Evolutionary conservation across 2,888 invertebrate genomes (phyloP).

Genomic region (Cheilosia variabilis): DNA sequence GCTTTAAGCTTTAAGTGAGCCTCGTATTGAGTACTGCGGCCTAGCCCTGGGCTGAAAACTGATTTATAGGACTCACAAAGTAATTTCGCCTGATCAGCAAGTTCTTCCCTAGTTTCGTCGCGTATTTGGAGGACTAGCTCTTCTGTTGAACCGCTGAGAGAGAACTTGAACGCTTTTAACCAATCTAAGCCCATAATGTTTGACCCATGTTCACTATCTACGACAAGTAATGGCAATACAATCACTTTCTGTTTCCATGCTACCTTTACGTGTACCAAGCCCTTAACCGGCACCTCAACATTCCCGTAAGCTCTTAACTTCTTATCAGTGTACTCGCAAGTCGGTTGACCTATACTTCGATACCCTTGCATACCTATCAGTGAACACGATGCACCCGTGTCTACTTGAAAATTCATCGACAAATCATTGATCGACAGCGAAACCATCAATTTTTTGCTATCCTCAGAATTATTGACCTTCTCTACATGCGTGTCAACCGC

Average conservation of each 20-base stretch:
- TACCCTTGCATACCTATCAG: conserved; percentile 31
- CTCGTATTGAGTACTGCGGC: conserved; percentile 26
- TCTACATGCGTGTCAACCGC: neutral
- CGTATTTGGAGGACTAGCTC: conserved; percentile 5
- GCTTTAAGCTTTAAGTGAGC: conserved; percentile 30
- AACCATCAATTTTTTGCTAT: conserved; percentile 34
- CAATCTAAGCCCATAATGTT: conserved; percentile 26
- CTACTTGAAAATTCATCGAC: conserved; percentile 38
- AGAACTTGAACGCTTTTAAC: conserved; percentile 26
- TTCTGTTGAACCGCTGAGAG: conserved; percentile 8
- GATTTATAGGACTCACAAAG: conserved; percentile 24
- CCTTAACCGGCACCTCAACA: conserved; percentile 28
- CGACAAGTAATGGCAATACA: too few species aligned
- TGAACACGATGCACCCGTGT: conserved; percentile 52
- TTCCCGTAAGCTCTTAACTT: conserved; percentile 24
- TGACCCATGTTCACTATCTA: neutral
- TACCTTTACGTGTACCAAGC: neutral
- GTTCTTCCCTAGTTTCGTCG: neutral
- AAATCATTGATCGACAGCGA: conserved; percentile 26
- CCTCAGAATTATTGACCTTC: neutral
- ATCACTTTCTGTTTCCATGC: too few species aligned
- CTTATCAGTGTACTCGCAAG: conserved; percentile 31
- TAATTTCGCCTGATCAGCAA: conserved; percentile 8
- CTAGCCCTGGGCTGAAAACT: conserved; percentile 26
- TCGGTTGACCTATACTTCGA: conserved; percentile 19